These are phyloP conservation scores for Distichodus sexfasciatus DNA, from an alignment of 2,797 vertebrate species.

Conservation along the genomic window DNA sequence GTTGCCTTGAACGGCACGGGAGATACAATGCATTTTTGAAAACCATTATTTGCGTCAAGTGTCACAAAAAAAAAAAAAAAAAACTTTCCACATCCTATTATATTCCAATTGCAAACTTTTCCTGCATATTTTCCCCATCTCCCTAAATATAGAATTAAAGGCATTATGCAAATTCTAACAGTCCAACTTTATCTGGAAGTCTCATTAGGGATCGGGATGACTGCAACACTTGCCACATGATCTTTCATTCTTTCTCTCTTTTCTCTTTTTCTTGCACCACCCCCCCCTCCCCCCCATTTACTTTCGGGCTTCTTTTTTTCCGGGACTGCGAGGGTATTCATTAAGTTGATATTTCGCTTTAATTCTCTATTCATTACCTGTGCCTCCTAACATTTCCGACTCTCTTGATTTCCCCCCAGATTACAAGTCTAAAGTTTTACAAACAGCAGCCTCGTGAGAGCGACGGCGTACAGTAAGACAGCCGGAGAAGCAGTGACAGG, in stretches of 20 bases:
- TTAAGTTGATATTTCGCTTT: slow-evolving; percentile 52
- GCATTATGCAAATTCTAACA: slow-evolving; percentile 45
- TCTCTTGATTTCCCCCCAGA: slow-evolving; percentile 63
- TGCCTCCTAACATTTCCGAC: slow-evolving; percentile 47
- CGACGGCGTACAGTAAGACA: slow-evolving; percentile 40
- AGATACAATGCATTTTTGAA: background rate
- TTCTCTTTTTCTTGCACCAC: slow-evolving; percentile 24
- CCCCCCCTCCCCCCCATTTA: slow-evolving; percentile 31
- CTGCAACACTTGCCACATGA: slow-evolving; percentile 38
- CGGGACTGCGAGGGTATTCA: slow-evolving; percentile 43
- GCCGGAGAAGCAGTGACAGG: slow-evolving; percentile 45
- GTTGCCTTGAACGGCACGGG: background rate
- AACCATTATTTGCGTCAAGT: slow-evolving; percentile 4
- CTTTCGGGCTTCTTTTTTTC: slow-evolving; percentile 42
- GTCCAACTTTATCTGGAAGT: slow-evolving; percentile 47
- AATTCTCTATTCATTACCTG: slow-evolving; percentile 55
- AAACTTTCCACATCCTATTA: slow-evolving; percentile 35
- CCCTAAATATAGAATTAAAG: slow-evolving; percentile 52
- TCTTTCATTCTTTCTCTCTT: slow-evolving; percentile 42
- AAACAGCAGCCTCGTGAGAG: slow-evolving; percentile 46
- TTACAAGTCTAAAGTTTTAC: slow-evolving; percentile 52
- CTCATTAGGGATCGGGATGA: slow-evolving; percentile 52
- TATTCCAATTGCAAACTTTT: slow-evolving; percentile 38
- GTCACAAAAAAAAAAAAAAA: slow-evolving; percentile 1
- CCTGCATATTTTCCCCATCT: slow-evolving; percentile 24